Evolutionary conservation across 2,888 invertebrate species (phyloP).

Genomic region (Aethes cnicana): DNA sequence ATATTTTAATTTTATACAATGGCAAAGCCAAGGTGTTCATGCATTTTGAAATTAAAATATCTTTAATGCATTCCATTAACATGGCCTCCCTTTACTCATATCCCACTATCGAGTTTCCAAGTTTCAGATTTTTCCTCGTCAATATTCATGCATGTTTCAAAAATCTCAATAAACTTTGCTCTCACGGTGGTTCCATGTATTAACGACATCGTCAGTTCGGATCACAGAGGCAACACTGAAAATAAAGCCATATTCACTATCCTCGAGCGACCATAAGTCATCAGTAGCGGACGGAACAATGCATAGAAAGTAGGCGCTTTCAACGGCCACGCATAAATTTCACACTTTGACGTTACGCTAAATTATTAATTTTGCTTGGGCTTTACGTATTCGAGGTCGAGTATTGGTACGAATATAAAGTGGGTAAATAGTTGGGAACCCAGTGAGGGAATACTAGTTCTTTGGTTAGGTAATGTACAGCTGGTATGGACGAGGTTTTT

Average conservation of each 20-base stretch:
- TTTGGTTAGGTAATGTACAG: too few species aligned
- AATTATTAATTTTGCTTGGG: conserved; percentile 28
- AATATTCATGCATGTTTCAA: too few species aligned
- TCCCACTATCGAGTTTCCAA: too few species aligned
- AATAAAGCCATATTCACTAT: conserved; percentile 28
- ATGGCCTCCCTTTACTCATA: not conserved
- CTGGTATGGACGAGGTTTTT: too few species aligned
- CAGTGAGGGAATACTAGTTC: too few species aligned
- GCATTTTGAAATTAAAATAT: too few species aligned
- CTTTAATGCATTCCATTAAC: not conserved
- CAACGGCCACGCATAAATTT: conserved; percentile 34
- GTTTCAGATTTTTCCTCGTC: too few species aligned
- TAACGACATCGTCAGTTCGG: conserved; percentile 24
- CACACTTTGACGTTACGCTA: conserved; percentile 32
- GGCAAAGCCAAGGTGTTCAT: too few species aligned
- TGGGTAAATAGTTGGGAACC: too few species aligned
- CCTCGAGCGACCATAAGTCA: conserved; percentile 36
- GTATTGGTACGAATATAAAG: too few species aligned
- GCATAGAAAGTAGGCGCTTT: conserved; percentile 39
- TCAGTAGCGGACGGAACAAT: conserved; percentile 34
- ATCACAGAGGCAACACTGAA: conserved; percentile 22
- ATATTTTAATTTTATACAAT: too few species aligned
- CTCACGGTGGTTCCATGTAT: conserved; percentile 16
- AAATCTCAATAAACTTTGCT: conserved; percentile 11
- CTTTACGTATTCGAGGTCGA: not conserved